Conservation (phyloP, 1,140 invertebrate genomes). For the Drosophila pruinosa region DNA sequence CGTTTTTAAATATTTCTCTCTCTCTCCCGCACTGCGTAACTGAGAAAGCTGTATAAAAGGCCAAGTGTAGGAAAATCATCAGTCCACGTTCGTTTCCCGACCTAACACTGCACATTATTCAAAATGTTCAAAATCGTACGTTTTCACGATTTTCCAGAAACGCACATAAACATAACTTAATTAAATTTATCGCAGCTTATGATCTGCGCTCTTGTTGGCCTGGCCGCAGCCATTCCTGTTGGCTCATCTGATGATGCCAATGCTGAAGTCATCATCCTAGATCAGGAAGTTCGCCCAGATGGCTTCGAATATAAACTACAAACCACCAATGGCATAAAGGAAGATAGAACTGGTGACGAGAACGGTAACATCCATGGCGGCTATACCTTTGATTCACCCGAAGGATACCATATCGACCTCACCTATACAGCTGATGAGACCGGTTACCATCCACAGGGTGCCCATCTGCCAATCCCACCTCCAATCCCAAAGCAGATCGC, state of each 20-base stretch:
- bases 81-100: conserved; percentile 56
- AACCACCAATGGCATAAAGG: conserved; percentile 84
- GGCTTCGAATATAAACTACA: conserved; percentile 80
- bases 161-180: too few relatives aligned
- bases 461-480: conserved; percentile 87
- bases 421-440: conserved; percentile 86
- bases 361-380: conserved; percentile 55
- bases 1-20: too few relatives aligned
- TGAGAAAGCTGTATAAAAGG: conserved; percentile 47
- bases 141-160: too few relatives aligned
- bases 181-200: conserved; percentile 34
- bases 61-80: conserved; percentile 30
- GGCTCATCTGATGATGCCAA: too few relatives aligned
- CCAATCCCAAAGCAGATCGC: conserved; percentile 84
- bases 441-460: conserved; percentile 83
- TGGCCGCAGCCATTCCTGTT: conserved; percentile 42
- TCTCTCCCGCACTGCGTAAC: too few relatives aligned
- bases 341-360: conserved; percentile 64
- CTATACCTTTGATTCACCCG: conserved; percentile 57
- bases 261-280: conserved; percentile 34
- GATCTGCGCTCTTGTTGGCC: conserved; percentile 56
- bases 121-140: conserved; percentile 76
- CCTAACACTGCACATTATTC: conserved; percentile 39
- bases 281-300: conserved; percentile 49
- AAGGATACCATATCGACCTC: conserved; percentile 82